Evolutionary conservation across 2,113 vertebrate genomes (phyloP).

Genomic region (Psittacula cyanocephala): DNA sequence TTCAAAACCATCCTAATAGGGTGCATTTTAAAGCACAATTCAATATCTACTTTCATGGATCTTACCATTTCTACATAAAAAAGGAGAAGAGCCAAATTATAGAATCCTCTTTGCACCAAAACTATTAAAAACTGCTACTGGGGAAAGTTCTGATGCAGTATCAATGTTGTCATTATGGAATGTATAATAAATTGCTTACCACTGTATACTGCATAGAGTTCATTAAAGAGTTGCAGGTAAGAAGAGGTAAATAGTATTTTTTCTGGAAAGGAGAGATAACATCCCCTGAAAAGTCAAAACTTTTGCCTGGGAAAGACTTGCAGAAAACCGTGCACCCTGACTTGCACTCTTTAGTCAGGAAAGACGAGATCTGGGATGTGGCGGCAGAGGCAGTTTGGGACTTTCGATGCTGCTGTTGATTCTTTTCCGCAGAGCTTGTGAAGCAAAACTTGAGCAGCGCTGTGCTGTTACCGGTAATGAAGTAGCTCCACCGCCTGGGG

Average conservation of each 20-base stretch:
- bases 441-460: not conserved
- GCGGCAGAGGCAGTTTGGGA: not conserved
- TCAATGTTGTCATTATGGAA: not conserved
- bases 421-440: not conserved
- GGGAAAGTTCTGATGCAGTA: not conserved
- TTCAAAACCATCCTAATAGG: not conserved
- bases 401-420: not conserved
- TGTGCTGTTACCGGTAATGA: slow-evolving; percentile 24
- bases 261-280: not conserved
- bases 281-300: not conserved
- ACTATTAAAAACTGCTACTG: not conserved
- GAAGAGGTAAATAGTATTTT: not conserved
- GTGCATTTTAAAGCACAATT: slow-evolving; percentile 16
- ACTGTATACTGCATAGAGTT: not conserved
- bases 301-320: not conserved
- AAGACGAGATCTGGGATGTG: not conserved
- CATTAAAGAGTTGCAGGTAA: not conserved
- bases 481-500: slow-evolving; percentile 69
- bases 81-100: not conserved
- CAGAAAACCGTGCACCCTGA: not conserved
- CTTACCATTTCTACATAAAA: not conserved
- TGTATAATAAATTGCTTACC: not conserved
- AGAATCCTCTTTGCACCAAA: not conserved
- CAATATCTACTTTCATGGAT: not conserved
- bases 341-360: not conserved